A percentile compares a stretch with the other conserved stretches of the same genome.
phyloP scores from a whole-genome alignment of 2,888 invertebrate species.

The Drosophila prostipennis region DNA sequence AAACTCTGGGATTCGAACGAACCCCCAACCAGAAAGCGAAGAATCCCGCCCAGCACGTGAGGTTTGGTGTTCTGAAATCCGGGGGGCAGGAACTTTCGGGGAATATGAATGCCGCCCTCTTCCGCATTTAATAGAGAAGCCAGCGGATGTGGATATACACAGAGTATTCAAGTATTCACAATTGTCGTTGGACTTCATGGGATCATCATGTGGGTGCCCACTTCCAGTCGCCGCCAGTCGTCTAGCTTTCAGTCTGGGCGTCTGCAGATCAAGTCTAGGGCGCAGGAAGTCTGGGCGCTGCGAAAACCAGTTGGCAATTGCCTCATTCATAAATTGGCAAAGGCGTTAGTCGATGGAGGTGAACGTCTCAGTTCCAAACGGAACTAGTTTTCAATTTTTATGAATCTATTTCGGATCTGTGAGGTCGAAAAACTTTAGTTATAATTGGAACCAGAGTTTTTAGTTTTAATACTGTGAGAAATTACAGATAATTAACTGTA shows the following conservation, averaged over 20 bases:
- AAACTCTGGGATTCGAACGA: slow-evolving; percentile 17
- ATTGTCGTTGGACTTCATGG: slow-evolving; percentile 23
- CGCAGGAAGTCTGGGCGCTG: slow-evolving; percentile 43
- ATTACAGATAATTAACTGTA: too few relatives aligned
- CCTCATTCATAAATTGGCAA: slow-evolving; percentile 69
- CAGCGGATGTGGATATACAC: slow-evolving; percentile 62
- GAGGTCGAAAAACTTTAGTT: too few relatives aligned
- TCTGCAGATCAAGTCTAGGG: slow-evolving; percentile 30
- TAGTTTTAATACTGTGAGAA: too few relatives aligned
- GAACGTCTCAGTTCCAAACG: neutral
- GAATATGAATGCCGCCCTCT: slow-evolving; percentile 68
- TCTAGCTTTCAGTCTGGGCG: slow-evolving; percentile 6
- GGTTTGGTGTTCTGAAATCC: slow-evolving; percentile 1
- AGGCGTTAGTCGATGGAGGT: slow-evolving; percentile 43
- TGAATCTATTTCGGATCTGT: too few relatives aligned
- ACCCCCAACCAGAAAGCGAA: slow-evolving; percentile 20
- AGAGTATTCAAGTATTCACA: slow-evolving; percentile 43
- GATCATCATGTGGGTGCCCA: slow-evolving; percentile 69
- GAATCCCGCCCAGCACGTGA: slow-evolving; percentile 60
- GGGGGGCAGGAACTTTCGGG: slow-evolving; percentile 2
- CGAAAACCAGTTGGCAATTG: slow-evolving; percentile 37
- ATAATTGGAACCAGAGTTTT: too few relatives aligned
- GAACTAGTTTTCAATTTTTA: slow-evolving; percentile 7
- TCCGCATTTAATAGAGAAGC: slow-evolving; percentile 68
- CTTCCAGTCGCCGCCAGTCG: slow-evolving; percentile 27